These are phyloP conservation scores for Meiosimyza platycephala DNA, from an alignment of 2,888 invertebrate species.

Conservation along the genomic window DNA sequence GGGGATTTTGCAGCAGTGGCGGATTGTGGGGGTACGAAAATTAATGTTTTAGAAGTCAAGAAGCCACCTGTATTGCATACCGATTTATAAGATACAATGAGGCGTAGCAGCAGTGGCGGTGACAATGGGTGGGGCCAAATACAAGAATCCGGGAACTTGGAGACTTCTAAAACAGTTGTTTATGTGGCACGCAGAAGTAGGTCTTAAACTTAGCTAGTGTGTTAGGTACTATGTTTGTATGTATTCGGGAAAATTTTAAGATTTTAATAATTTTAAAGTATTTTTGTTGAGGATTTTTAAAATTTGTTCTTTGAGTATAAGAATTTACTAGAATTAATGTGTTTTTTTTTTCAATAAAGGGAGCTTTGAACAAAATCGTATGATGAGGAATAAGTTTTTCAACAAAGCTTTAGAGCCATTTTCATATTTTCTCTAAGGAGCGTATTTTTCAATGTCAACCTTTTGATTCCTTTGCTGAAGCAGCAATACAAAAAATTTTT, in stretches of 20 bases:
- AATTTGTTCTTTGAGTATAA: too few species aligned
- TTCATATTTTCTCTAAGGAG: too few species aligned
- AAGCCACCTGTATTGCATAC: slow-evolving; percentile 62
- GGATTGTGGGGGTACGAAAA: slow-evolving; percentile 25
- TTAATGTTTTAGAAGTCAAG: slow-evolving; percentile 26
- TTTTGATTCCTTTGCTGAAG: too few species aligned
- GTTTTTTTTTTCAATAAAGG: too few species aligned
- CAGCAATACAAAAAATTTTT: too few species aligned
- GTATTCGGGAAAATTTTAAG: background rate
- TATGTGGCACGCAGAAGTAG: slow-evolving; percentile 33
- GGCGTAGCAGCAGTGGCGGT: background rate
- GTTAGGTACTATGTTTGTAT: slow-evolving; percentile 10
- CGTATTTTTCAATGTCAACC: too few species aligned
- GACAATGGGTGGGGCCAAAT: background rate
- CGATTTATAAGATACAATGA: slow-evolving; percentile 58
- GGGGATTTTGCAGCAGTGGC: slow-evolving; percentile 44
- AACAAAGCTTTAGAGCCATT: too few species aligned
- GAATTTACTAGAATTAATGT: too few species aligned
- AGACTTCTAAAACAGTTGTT: slow-evolving; percentile 30
- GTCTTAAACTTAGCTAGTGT: slow-evolving; percentile 17
- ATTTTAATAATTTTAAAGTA: too few species aligned
- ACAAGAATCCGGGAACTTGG: background rate
- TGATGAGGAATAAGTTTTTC: too few species aligned
- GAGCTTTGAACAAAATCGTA: too few species aligned
- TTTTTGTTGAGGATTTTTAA: too few species aligned